A percentile compares a stretch with the other conserved stretches of the same genome.
Conservation (phyloP, 2,113 vertebrate genomes). For the Propithecus coquereli region DNA sequence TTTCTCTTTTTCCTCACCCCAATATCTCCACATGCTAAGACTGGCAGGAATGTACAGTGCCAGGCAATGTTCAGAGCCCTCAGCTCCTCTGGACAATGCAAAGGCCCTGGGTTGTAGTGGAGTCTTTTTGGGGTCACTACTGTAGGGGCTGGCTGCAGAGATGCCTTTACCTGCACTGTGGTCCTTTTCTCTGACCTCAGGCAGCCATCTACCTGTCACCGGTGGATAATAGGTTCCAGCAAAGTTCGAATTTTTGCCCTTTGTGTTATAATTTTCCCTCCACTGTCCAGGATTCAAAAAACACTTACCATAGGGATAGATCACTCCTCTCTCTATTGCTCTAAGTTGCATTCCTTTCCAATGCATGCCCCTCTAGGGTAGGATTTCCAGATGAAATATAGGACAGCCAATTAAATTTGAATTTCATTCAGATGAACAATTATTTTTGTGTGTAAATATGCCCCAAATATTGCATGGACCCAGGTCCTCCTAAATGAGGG, state of each 20-base stretch:
- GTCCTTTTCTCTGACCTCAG: background rate
- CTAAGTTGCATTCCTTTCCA: background rate
- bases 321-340: background rate
- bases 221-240: background rate
- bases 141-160: background rate
- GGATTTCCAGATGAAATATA: background rate
- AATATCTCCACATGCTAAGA: background rate
- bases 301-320: background rate
- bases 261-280: background rate
- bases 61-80: background rate
- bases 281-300: background rate
- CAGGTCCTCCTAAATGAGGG: background rate
- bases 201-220: background rate
- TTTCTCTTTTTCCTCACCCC: background rate
- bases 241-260: background rate
- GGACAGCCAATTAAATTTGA: background rate
- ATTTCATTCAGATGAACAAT: background rate
- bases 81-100: background rate
- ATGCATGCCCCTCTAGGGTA: background rate
- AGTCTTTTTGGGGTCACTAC: background rate
- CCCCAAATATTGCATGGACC: background rate
- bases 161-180: background rate
- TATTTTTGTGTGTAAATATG: background rate
- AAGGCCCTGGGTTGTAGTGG: background rate
- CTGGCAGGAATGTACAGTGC: background rate